Conservation (phyloP, 2,797 vertebrate genomes). For the Choloepus didactylus region DNA sequence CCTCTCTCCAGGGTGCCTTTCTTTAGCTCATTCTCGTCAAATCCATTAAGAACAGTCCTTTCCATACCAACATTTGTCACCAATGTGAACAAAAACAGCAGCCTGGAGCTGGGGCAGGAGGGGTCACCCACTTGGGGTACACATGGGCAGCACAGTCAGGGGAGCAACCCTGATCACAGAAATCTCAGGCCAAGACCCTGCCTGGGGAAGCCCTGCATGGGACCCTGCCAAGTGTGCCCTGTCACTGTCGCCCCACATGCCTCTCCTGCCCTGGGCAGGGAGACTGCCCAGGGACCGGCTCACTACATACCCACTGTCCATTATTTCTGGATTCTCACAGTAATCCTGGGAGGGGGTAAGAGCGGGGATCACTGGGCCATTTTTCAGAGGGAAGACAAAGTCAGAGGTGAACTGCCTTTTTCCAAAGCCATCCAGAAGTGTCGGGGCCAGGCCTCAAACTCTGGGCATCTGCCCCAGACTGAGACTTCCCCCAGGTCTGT, state of each 20-base stretch:
- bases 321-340: neutral
- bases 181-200: neutral
- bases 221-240: neutral
- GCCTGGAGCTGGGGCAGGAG: neutral
- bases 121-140: neutral
- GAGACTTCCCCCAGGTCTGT: neutral
- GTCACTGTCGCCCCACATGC: neutral
- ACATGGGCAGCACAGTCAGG: neutral
- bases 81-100: neutral
- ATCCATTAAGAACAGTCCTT: neutral
- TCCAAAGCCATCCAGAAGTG: neutral
- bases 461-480: neutral
- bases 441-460: neutral
- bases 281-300: neutral
- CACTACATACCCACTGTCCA: too few species aligned
- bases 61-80: neutral
- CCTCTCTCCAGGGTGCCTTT: neutral
- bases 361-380: neutral
- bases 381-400: conserved; percentile 10
- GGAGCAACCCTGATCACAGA: neutral
- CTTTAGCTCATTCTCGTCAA: neutral
- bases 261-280: neutral
- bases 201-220: neutral
- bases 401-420: neutral
- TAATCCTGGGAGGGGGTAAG: neutral